A percentile compares a stretch with the other conserved stretches of the same genome.
phyloP scores from a whole-genome alignment of 2,888 invertebrate species.

The Psylliodes chrysocephalus region DNA sequence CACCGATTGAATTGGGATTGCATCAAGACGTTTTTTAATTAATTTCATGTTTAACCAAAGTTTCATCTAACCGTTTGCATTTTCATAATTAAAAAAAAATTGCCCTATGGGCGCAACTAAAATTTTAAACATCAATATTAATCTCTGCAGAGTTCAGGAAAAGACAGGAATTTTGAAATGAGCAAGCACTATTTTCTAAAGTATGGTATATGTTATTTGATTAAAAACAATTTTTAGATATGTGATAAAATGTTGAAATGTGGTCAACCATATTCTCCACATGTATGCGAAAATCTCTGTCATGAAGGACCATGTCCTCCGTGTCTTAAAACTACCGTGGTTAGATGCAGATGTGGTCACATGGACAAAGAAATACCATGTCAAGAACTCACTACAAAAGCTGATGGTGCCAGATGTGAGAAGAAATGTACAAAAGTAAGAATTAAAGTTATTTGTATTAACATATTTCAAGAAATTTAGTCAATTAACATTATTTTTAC shows the following conservation, averaged over 20 bases:
- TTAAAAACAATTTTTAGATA: slow-evolving; percentile 58
- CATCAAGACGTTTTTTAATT: no score
- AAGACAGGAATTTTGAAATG: no score
- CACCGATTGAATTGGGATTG: no score
- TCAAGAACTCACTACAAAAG: slow-evolving; percentile 73
- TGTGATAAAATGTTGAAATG: slow-evolving; percentile 75
- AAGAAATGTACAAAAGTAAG: slow-evolving; percentile 87
- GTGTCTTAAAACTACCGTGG: slow-evolving; percentile 78
- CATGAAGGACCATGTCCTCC: slow-evolving; percentile 81
- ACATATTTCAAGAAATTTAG: no score
- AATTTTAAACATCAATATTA: no score
- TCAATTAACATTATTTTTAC: slow-evolving; percentile 49
- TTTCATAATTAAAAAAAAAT: no score
- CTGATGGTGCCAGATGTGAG: slow-evolving; percentile 84
- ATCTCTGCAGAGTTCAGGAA: no score
- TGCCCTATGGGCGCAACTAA: no score
- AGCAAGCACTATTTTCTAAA: no score
- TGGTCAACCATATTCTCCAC: slow-evolving; percentile 73
- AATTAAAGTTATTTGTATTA: neutral
- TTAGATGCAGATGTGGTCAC: slow-evolving; percentile 87
- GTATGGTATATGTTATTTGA: no score
- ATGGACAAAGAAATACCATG: slow-evolving; percentile 86
- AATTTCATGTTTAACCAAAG: no score
- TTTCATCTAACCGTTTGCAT: no score
- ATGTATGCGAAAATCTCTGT: slow-evolving; percentile 75